Base-by-base conservation (phyloP, 2,888 invertebrate genomes). In the Emmelina monodactyla region DNA sequence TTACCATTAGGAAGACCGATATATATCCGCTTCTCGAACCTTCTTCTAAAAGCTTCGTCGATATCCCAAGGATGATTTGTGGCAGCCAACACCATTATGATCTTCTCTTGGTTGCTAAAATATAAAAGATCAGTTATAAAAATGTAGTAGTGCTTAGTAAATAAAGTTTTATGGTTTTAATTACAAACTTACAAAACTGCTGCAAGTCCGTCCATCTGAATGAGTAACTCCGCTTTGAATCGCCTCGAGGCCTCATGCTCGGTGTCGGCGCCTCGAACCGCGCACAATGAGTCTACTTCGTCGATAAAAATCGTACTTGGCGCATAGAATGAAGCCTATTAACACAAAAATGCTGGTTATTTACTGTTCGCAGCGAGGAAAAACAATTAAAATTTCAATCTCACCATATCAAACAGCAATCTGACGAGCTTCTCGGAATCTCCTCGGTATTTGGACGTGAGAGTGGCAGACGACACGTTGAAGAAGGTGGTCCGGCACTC, bases 1-100 rank as follows among this genome's bases (percentile, higher is more conserved):
- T 57, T 60, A 86, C 87, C 85, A 58, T 87, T 88, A 22, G 94
- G 94, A 37, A 94, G 76, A 14, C 92, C 91, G 49, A 94, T 91
- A 62, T 92, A 94, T 47, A 94, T 91, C 45, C 94, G 82, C 65
- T 94, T 94, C 56, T 94, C 94, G 44, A 94, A 87, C 32, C 94
- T 82, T 48, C 94, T 81, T 16, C 92, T 78, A 49, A 94, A 86
- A 0, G 94, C 94, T 54, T 94, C 93, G 55, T 92, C 93, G 45
- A 94, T 87, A 55, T 93, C 92, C 94, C 94, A 94, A 0, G 94
- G 94, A 58, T 92, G 92, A 67, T 94, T 94, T 1, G 94, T 94
- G 4, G 94, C 94, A 0, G 93, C 94, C 45, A 94, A 63, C 11
- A 94, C 93, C 89, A 94, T 92, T 14, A 94, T 88, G 14, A 88